Percentiles rank a stretch among this genome's conserved stretches.
phyloP scores from a whole-genome alignment of 2,797 vertebrate genomes.

The Lagodon rhomboides region DNA sequence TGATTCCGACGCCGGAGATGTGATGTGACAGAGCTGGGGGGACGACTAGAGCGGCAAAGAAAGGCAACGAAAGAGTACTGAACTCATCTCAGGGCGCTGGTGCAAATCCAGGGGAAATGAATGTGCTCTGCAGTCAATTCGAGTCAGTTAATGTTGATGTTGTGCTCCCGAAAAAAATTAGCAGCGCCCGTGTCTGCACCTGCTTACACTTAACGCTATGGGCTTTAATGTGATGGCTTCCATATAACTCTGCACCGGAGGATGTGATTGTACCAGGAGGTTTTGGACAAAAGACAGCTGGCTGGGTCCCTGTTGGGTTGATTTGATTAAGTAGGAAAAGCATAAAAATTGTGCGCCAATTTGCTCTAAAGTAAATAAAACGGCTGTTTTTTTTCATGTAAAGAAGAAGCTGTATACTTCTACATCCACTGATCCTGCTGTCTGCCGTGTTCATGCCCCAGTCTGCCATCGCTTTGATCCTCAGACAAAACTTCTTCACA shows the following conservation, averaged over 20 bases:
- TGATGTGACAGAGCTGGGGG: conserved; percentile 60
- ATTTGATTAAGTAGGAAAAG: conserved; percentile 36
- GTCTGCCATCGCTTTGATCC: conserved; percentile 23
- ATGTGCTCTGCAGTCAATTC: conserved; percentile 9
- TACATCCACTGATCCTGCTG: conserved; percentile 3
- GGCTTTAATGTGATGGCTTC: conserved; percentile 15
- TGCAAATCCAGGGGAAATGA: conserved; percentile 12
- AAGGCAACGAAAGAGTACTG: conserved; percentile 21
- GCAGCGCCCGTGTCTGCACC: conserved; percentile 15
- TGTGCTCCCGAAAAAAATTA: neutral
- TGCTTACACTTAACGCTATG: conserved; percentile 18
- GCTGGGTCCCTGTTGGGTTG: neutral
- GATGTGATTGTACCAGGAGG: conserved; percentile 17
- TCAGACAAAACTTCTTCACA: neutral
- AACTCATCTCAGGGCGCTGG: conserved; percentile 18
- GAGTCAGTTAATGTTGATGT: conserved; percentile 31
- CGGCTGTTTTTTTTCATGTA: conserved; percentile 7
- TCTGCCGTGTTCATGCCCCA: conserved; percentile 3
- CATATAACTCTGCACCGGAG: neutral
- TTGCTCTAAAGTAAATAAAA: conserved; percentile 26
- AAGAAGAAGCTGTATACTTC: neutral
- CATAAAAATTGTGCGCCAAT: neutral
- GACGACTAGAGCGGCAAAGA: conserved; percentile 19
- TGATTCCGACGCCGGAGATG: conserved; percentile 39
- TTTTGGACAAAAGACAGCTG: conserved; percentile 39